phyloP scores from a whole-genome alignment of 2,113 vertebrate genomes.

The Melanostigma gelatinosum region DNA sequence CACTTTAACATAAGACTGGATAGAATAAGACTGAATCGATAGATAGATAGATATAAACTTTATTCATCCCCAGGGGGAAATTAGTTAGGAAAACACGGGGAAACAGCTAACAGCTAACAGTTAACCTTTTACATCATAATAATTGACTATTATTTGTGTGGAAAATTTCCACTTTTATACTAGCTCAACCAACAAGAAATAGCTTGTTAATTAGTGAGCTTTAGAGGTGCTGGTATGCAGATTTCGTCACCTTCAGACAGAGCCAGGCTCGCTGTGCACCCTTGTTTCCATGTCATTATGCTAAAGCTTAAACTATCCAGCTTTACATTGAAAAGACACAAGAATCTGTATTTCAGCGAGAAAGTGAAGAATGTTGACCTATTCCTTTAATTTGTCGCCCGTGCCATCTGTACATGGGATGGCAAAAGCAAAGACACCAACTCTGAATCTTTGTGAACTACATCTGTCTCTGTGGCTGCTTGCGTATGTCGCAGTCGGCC shows the following conservation, averaged over 20 bases:
- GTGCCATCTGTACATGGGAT: background rate
- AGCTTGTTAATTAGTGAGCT: background rate
- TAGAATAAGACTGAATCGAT: no score
- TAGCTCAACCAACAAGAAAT: background rate
- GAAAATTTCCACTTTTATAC: background rate
- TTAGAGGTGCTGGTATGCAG: background rate
- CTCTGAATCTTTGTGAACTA: background rate
- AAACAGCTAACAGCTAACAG: background rate
- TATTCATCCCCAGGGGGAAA: no score
- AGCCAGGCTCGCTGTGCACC: background rate
- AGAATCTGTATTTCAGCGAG: background rate
- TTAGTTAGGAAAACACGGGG: background rate
- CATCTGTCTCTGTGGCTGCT: constrained; percentile 16
- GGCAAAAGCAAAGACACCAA: background rate
- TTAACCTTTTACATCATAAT: background rate
- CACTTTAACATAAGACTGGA: background rate
- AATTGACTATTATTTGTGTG: background rate
- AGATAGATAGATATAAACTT: no score
- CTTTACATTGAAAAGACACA: background rate
- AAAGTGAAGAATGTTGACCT: background rate
- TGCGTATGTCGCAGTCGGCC: constrained; percentile 13
- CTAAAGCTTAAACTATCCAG: background rate
- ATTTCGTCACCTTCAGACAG: background rate
- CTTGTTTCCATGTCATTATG: background rate
- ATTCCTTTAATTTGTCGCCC: background rate